Conservation (phyloP, 37 sponge, comb jelly and placozoan species). For the Cladorhizidae sp. region DNA sequence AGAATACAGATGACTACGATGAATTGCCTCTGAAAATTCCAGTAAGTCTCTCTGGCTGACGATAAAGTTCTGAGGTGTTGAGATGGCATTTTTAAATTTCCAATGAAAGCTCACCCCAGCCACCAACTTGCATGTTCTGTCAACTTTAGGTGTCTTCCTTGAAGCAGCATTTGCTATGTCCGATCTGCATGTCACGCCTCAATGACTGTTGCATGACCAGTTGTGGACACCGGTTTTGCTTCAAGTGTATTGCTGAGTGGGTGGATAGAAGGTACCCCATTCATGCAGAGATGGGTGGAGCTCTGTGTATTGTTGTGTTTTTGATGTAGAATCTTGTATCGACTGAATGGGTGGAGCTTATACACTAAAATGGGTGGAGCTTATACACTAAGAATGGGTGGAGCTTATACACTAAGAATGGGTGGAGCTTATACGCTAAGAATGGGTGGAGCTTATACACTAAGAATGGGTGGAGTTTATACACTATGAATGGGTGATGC, state of each 20-base stretch:
- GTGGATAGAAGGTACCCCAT: slow-evolving; percentile 58
- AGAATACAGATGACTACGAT: slow-evolving; percentile 34
- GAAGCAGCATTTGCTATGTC: slow-evolving; percentile 59
- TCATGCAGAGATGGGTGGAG: too few relatives aligned
- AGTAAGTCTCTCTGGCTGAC: slow-evolving; percentile 4
- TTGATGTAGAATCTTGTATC: too few relatives aligned
- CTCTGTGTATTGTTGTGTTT: too few relatives aligned
- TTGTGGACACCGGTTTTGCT: slow-evolving; percentile 78
- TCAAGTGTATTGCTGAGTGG: slow-evolving; percentile 73
- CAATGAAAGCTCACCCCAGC: slow-evolving; percentile 31
- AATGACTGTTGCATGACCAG: slow-evolving; percentile 34
- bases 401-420: too few relatives aligned
- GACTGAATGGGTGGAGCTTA: slow-evolving; percentile 7
- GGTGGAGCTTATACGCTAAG: too few relatives aligned
- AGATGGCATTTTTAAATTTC: neutral
- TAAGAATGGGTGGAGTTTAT: too few relatives aligned
- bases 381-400: neutral
- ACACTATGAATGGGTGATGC: too few relatives aligned
- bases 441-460: too few relatives aligned
- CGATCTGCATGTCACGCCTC: slow-evolving; percentile 54
- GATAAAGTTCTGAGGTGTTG: neutral
- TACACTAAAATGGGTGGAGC: neutral
- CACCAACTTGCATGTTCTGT: neutral
- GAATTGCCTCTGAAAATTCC: slow-evolving; percentile 37
- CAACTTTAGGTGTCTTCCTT: slow-evolving; percentile 44